phyloP scores from a whole-genome alignment of 2,113 vertebrate species.

The Limnothrissa miodon region DNA sequence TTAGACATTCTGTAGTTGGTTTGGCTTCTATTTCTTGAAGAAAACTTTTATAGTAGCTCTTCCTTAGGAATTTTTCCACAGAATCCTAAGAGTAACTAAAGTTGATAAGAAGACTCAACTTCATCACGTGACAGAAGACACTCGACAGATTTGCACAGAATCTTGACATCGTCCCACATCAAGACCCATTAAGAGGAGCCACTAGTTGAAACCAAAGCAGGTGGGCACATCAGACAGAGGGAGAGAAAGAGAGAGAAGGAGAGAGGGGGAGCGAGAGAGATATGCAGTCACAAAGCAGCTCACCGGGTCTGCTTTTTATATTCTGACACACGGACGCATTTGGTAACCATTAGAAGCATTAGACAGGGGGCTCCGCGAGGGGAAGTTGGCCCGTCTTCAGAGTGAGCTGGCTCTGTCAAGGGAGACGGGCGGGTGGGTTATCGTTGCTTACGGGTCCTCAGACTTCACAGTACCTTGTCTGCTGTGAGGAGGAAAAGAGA shows the following conservation, averaged over 20 bases:
- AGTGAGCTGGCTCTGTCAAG: slow-evolving; percentile 27
- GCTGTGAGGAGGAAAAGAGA: slow-evolving; percentile 40
- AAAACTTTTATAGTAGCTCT: not conserved
- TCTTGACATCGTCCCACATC: not conserved
- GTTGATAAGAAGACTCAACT: not conserved
- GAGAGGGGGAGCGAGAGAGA: not conserved
- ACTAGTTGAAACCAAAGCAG: slow-evolving; percentile 4
- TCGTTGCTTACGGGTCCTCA: slow-evolving; percentile 11
- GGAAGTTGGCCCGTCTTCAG: slow-evolving; percentile 38
- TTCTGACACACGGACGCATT: slow-evolving; percentile 39
- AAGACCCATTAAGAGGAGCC: not conserved
- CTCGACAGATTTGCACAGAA: not conserved
- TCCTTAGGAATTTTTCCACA: not conserved
- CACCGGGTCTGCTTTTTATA: slow-evolving; percentile 26
- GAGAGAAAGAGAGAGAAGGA: not conserved
- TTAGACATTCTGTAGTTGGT: slow-evolving; percentile 18
- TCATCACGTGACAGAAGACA: not conserved
- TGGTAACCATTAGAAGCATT: slow-evolving; percentile 36
- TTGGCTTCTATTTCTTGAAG: not conserved
- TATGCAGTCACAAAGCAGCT: not conserved
- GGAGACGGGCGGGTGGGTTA: not conserved
- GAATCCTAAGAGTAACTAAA: not conserved
- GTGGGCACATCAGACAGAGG: not conserved
- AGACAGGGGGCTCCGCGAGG: slow-evolving; percentile 14
- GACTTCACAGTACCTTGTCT: slow-evolving; percentile 47